Evolutionary conservation across 1,140 invertebrate species (phyloP).

Genomic region (Pinna nobilis): DNA sequence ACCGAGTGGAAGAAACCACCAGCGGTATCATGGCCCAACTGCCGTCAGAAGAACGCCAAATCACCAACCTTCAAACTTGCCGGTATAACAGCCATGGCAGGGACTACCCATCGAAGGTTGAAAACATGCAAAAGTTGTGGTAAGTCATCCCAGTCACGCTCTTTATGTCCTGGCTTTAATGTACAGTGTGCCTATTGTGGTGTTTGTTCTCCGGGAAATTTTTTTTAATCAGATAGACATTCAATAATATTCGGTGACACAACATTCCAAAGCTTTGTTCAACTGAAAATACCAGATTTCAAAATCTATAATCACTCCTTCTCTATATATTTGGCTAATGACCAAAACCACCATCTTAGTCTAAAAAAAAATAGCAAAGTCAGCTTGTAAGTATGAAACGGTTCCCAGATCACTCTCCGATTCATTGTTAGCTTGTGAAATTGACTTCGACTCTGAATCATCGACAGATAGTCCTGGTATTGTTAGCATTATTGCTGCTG

Average conservation of each 20-base stretch:
- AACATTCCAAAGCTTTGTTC: not conserved
- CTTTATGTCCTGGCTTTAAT: too few species aligned
- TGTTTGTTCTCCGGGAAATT: conserved; percentile 20
- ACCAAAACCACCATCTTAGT: conserved; percentile 20
- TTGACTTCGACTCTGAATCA: not conserved
- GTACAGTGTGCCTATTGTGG: too few species aligned
- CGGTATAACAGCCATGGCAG: too few species aligned
- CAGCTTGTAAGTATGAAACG: conserved; percentile 2
- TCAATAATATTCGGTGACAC: conserved; percentile 17
- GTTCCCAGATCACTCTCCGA: not conserved
- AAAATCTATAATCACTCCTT: conserved; percentile 14
- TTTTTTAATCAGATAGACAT: conserved; percentile 8
- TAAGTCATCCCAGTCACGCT: too few species aligned
- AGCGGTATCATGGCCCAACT: too few species aligned
- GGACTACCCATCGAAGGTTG: too few species aligned
- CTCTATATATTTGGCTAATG: conserved; percentile 12
- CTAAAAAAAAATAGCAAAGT: conserved; percentile 7
- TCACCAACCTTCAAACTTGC: too few species aligned
- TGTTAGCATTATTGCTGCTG: not conserved
- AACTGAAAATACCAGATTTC: conserved; percentile 3
- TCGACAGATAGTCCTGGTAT: not conserved
- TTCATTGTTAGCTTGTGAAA: conserved; percentile 6
- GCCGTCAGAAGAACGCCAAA: too few species aligned
- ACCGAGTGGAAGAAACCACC: too few species aligned
- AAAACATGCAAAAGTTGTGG: too few species aligned